Evolutionary conservation across 2,113 vertebrate genomes (phyloP), one percentile per base, ranked within the genome.

Genomic region (Amia ocellicauda): DNA sequence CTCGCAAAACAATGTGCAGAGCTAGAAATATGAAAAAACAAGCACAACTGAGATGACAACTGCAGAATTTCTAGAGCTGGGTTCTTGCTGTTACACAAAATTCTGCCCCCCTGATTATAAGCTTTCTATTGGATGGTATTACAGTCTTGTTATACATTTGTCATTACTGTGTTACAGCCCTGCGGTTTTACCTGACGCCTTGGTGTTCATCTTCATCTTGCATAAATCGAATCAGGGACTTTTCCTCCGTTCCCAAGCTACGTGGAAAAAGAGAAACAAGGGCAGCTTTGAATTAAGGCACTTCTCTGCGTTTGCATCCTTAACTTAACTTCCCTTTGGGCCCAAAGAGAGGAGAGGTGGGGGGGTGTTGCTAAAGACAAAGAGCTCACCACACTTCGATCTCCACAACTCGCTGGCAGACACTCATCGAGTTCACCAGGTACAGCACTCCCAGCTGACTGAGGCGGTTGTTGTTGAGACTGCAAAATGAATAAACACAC

Each of bases 181-280:
- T n/a, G n/a, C n/a, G n/a, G n/a, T n/a, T n/a, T 75, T 84, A 97
- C 93, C 93, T 93, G 5, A 95, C 43, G 31, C 67, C 80, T 76
- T 88, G 88, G 53, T 54, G 62, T 0, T 69, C 13, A 11, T 70
- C 67, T 29, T 72, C 57, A 47, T 70, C 19, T 2, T 54, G 78
- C 29, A 65, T 73, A 73, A 94, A 73, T 60, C 69, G 83, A 70
- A 96, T 80, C 54, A 85, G 13, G 70, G 88, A 84, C 55, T 62
- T 83, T 63, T 85, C 76, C 57, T 87, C 74, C 24, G 77, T 64
- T 61, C 74, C 85, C 75, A 94, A 76, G 74, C 94, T 95, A 74
- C 19, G 74, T 23, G 63, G 53, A 78, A 20, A 64, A 23, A 52
- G 17, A 57, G 50, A 62, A 13, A 19, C 41, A 36, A 19, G 26